Evolutionary conservation across 23 tunicate genomes (phyloP).

Genomic region (Ascidia mentula): DNA sequence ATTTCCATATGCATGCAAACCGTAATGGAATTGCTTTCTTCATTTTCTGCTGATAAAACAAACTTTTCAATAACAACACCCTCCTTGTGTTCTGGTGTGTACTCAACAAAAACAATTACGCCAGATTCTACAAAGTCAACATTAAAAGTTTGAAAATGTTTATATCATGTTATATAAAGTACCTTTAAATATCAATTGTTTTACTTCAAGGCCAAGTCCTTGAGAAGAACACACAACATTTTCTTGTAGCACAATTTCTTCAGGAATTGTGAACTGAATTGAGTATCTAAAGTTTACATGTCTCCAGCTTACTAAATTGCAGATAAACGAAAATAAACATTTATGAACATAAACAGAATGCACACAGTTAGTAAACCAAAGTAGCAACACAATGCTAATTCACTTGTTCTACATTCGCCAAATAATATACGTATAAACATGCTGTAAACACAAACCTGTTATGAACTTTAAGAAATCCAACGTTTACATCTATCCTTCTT

Average conservation of each 20-base stretch:
- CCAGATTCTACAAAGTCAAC: not conserved
- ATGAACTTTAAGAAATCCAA: slow-evolving; percentile 35
- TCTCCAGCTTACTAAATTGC: too few relatives aligned
- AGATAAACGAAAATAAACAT: not conserved
- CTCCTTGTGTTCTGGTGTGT: slow-evolving; percentile 26
- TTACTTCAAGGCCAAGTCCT: slow-evolving; percentile 9
- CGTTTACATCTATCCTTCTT: slow-evolving; percentile 8
- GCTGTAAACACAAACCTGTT: slow-evolving; percentile 7
- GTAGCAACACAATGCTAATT: not conserved
- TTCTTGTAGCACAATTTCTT: not conserved
- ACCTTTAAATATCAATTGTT: slow-evolving; percentile 6
- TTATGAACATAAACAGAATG: not conserved
- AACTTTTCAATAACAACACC: slow-evolving; percentile 35
- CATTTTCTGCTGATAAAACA: not conserved
- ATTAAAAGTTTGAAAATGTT: too few relatives aligned
- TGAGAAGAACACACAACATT: slow-evolving; percentile 9
- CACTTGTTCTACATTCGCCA: too few relatives aligned
- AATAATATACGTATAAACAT: not conserved
- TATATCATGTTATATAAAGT: not conserved
- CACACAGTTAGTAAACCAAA: not conserved
- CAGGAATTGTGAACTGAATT: slow-evolving; percentile 6
- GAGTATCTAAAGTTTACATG: slow-evolving; percentile 20
- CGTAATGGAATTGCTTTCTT: not conserved
- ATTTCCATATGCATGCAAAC: slow-evolving; percentile 42
- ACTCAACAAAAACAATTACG: slow-evolving; percentile 20